Conservation (phyloP, 2,113 vertebrate genomes). For the Macrotus californicus region DNA sequence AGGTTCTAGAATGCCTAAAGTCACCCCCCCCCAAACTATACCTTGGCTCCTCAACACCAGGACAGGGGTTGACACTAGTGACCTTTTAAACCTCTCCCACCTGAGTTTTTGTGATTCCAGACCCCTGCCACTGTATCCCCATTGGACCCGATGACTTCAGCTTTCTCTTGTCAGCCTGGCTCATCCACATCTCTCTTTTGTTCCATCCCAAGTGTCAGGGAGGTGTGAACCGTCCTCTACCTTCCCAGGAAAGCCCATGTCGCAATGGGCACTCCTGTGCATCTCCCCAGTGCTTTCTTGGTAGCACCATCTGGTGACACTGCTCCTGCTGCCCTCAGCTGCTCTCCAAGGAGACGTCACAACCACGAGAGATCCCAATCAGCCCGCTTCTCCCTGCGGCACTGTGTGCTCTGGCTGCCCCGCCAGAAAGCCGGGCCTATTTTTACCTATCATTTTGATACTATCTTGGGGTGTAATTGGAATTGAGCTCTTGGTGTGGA, state of each 20-base stretch:
- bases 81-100: background rate
- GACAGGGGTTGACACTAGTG: no score
- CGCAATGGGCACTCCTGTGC: background rate
- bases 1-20: background rate
- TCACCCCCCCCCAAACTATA: no score
- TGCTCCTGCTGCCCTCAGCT: background rate
- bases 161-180: background rate
- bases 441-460: constrained; percentile 69
- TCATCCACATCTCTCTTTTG: background rate
- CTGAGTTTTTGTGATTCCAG: background rate
- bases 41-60: background rate
- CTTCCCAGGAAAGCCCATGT: constrained; percentile 27
- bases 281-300: background rate
- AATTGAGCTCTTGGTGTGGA: constrained; percentile 57
- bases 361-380: constrained; percentile 4
- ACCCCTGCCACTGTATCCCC: no score
- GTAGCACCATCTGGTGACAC: background rate
- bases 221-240: background rate
- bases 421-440: constrained; percentile 18
- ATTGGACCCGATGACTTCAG: background rate
- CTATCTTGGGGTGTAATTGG: constrained; percentile 67
- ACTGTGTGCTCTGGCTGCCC: constrained; percentile 49
- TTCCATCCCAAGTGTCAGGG: background rate
- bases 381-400: constrained; percentile 22
- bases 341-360: constrained; percentile 14